Base-by-base conservation (phyloP, 2,797 vertebrate genomes). In the Mormyrops boulengeri region DNA sequence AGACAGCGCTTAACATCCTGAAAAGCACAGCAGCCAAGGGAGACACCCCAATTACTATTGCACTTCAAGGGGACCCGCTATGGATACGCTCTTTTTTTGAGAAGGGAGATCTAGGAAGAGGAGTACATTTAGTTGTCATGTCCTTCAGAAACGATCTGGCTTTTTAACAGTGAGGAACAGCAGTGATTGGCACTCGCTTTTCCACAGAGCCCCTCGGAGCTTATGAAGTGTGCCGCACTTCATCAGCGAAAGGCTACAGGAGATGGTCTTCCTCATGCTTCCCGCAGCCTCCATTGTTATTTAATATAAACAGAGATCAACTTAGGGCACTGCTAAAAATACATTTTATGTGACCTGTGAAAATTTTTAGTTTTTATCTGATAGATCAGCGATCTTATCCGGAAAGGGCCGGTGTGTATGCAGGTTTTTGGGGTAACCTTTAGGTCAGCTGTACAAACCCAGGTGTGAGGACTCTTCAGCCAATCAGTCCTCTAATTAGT, bases 81-180 rank as follows among this genome's bases (percentile, higher is more conserved):
- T 91, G 93, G 93, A 92, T 91, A 92, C 92, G 91, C 91, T 91
- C 93, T n/a, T 60, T 77, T 66, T 85, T 26, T 26, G 73, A 88
- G 93, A 26, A 91, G 88, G 53, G 60, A 91, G 60, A 86, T 47
- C 57, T 49, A 47, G 44, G 30, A 57, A 66, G 62, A 66, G 62
- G 17, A 57, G 38, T 41, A 50, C 49, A 57, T 60, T 38, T 95
- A 91, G 94, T 94, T 93, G 94, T 95, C 95, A 95, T 93, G 93
- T 95, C 95, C 95, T 96, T 97, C 96, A 96, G 93, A 95, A 96
- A 92, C 93, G 91, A 93, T 96, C 95, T 94, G 93, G 94, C 93
- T 95, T 92, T 93, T 66, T 22, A 91, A 92, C 94, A 92, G 90
- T 92, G 93, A 95, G 93, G 93, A 93, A 91, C 90, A 92, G 91